Conservation (phyloP, 2,888 invertebrate genomes). For the Tipula confusa region DNA sequence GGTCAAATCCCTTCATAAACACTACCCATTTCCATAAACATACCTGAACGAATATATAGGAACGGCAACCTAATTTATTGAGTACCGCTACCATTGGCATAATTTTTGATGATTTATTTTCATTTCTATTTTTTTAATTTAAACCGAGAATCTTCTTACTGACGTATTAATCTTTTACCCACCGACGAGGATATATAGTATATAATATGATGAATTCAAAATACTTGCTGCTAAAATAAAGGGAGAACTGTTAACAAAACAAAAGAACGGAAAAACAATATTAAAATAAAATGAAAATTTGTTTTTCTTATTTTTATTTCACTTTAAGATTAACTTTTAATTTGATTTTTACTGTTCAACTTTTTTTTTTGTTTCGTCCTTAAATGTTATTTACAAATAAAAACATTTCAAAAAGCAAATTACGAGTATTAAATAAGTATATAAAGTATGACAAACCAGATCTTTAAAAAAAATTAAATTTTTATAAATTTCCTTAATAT, state of each 20-base stretch:
- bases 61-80: not conserved
- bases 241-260: not conserved
- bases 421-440: not conserved
- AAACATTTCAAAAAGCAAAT: not conserved
- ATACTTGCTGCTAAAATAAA: not conserved
- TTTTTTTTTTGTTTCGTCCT: not conserved
- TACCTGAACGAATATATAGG: not conserved
- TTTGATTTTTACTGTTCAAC: not conserved
- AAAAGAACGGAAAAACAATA: not conserved
- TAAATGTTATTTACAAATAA: not conserved
- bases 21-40: not conserved
- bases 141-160: not conserved
- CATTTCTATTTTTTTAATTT: not conserved
- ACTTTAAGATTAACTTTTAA: not conserved
- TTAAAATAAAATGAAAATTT: not conserved
- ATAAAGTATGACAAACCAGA: not conserved
- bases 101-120: not conserved
- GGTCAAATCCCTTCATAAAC: not conserved
- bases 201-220: not conserved
- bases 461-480: too few species aligned
- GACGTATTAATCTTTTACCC: not conserved
- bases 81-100: not conserved
- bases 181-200: not conserved
- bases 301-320: not conserved
- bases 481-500: slow-evolving; percentile 16